Evolutionary conservation across 2,113 vertebrate genomes (phyloP), one percentile per base, ranked within the genome.

Genomic region (Bagarius yarrelli): DNA sequence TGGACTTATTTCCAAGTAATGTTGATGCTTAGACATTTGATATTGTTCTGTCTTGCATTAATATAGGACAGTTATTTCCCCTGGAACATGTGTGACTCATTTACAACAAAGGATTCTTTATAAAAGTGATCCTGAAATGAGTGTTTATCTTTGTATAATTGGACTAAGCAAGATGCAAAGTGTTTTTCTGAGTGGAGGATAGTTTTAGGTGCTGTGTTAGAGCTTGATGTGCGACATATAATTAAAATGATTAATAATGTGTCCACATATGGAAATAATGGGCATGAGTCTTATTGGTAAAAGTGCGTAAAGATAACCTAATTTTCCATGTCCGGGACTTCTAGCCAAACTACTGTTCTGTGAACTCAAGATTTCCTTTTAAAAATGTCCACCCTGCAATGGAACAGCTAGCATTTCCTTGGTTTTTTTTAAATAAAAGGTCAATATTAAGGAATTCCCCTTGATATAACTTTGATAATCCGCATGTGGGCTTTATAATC

Each of bases 321-420:
- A 57, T 74, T 80, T 84, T 84, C 69, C 75, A 56, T 72, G 27
- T 52, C 8, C 32, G 55, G 36, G 81, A 27, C 52, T 34, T 13
- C 30, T 78, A 67, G 59, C 52, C 27, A 60, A 61, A 52, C 19
- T 57, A 57, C 23, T 19, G 53, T 55, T n/a, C 9, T 56, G 23
- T 77, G 66, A 77, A 11, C 11, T 34, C 57, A 81, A 73, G 78
- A 78, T 85, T 85, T 70, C 84, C 81, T 40, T n/a, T 3, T 77
- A 71, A 70, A 50, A 32, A 55, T 83, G 81, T 85, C 84, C 84
- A 85, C 73, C 81, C 83, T 55, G 2, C 50, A 23, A 56, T 70
- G 73, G 72, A 83, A 80, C 18, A 66, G 21, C 25, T 60, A 47
- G 21, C 30, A 60, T 34, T 59, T 44, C 50, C 52, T 57, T 64